These are phyloP conservation scores for Drosophila melanogaster DNA, from an alignment of 1,140 invertebrate genomes.

Conservation along the genomic window DNA sequence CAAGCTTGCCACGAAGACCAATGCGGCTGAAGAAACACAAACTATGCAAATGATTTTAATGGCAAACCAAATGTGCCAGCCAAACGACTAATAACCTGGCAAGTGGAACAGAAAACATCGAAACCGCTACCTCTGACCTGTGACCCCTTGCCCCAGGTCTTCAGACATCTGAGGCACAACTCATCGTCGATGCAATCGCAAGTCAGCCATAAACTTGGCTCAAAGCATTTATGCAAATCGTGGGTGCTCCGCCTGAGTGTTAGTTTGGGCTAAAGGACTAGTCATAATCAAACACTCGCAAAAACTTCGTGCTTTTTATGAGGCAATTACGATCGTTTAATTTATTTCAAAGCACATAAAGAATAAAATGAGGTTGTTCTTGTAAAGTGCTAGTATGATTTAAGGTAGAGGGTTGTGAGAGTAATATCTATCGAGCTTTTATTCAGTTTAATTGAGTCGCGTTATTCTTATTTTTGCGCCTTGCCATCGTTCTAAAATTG, in stretches of 20 bases:
- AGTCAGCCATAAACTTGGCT: slow-evolving; percentile 71
- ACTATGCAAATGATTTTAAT: slow-evolving; percentile 76
- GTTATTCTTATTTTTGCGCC: slow-evolving; percentile 69
- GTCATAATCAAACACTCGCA: slow-evolving; percentile 2
- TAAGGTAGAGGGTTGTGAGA: too few relatives aligned
- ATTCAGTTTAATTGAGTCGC: slow-evolving; percentile 67
- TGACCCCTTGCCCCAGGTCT: neutral
- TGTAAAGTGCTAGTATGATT: too few relatives aligned
- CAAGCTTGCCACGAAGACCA: slow-evolving; percentile 18
- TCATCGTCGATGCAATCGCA: slow-evolving; percentile 53
- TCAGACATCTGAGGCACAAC: slow-evolving; percentile 5
- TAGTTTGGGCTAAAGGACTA: slow-evolving; percentile 1
- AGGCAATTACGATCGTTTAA: too few relatives aligned
- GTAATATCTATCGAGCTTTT: slow-evolving; percentile 19
- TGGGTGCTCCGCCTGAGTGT: slow-evolving; percentile 19
- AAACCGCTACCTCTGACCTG: slow-evolving; percentile 4
- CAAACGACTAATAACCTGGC: slow-evolving; percentile 62
- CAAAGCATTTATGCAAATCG: slow-evolving; percentile 68
- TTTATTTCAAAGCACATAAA: neutral
- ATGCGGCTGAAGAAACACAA: slow-evolving; percentile 61
- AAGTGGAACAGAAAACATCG: slow-evolving; percentile 31
- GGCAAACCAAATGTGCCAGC: slow-evolving; percentile 62
- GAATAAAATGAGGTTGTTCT: neutral
- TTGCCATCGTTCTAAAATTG: slow-evolving; percentile 52
- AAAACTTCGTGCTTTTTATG: neutral